Percentiles rank a stretch among this genome's conserved stretches.
Evolutionary conservation across 2,113 vertebrate genomes (phyloP).

Genomic region (Megaptera novaeangliae): DNA sequence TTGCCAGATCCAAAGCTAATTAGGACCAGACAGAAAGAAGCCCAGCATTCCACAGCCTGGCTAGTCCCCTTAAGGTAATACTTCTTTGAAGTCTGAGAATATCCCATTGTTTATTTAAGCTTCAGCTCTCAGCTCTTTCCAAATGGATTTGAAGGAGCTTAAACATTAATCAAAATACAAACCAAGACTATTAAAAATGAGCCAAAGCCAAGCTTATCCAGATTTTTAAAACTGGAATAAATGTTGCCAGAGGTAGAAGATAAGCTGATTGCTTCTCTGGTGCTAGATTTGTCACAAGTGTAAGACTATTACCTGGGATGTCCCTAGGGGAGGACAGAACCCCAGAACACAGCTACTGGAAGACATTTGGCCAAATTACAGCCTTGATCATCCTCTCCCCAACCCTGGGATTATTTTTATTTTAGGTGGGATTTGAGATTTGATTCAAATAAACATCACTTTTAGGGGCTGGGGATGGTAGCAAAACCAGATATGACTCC

Average conservation of each 20-base stretch:
- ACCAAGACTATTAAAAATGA: conserved; percentile 23
- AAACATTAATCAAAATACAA: conserved; percentile 46
- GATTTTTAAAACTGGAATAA: background rate
- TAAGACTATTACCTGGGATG: background rate
- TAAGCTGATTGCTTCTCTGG: background rate
- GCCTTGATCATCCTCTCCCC: fast-evolving
- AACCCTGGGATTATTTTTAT: background rate
- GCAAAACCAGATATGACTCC: background rate
- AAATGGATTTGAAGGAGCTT: conserved; percentile 41
- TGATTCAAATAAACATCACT: background rate
- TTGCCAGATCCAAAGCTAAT: conserved; percentile 43
- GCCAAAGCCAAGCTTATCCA: background rate
- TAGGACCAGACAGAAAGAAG: conserved; percentile 24
- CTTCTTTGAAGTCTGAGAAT: conserved; percentile 44
- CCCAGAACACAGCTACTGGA: background rate
- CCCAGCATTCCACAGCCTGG: background rate
- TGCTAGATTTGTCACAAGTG: background rate
- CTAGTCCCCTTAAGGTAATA: background rate
- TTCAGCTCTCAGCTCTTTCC: background rate
- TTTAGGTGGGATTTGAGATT: background rate
- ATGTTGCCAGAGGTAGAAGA: background rate
- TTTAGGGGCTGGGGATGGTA: background rate
- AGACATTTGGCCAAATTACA: background rate
- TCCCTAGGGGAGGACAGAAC: background rate
- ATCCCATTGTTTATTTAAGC: conserved; percentile 39